Evolutionary conservation across 2,113 vertebrate species (phyloP).

Genomic region (Pionites leucogaster): DNA sequence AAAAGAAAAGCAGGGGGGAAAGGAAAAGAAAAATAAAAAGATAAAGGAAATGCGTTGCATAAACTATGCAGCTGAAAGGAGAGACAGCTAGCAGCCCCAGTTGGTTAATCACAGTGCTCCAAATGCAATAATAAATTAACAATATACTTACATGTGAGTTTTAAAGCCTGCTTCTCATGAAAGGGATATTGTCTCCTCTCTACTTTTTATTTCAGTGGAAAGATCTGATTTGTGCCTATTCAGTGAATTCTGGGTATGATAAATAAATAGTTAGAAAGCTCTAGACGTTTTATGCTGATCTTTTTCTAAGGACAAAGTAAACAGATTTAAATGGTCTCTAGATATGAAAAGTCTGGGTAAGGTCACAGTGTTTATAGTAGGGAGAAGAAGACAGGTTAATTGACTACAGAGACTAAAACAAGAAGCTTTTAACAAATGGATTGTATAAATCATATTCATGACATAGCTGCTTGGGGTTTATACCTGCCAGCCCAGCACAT

Average conservation of each 20-base stretch:
- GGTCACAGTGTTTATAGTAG: background rate
- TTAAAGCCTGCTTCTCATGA: background rate
- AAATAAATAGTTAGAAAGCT: background rate
- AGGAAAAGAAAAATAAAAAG: fast-evolving
- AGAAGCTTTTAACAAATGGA: background rate
- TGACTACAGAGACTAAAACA: background rate
- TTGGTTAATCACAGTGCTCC: background rate
- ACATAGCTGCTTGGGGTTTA: background rate
- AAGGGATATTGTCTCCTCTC: background rate
- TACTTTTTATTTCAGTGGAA: background rate
- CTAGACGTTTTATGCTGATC: background rate
- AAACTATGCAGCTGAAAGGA: background rate
- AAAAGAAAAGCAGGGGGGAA: too few relatives aligned
- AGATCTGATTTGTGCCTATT: background rate
- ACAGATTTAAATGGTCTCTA: background rate
- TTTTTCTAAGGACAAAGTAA: background rate
- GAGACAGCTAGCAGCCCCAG: background rate
- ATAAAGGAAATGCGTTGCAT: fast-evolving
- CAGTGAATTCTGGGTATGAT: background rate
- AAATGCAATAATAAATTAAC: background rate
- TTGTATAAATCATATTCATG: background rate
- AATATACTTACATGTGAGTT: background rate
- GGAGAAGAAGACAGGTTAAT: background rate
- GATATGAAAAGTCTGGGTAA: background rate
- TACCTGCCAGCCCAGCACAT: background rate